phyloP scores from a whole-genome alignment of 1,140 invertebrate species.

The Drosophila pruinosa region DNA sequence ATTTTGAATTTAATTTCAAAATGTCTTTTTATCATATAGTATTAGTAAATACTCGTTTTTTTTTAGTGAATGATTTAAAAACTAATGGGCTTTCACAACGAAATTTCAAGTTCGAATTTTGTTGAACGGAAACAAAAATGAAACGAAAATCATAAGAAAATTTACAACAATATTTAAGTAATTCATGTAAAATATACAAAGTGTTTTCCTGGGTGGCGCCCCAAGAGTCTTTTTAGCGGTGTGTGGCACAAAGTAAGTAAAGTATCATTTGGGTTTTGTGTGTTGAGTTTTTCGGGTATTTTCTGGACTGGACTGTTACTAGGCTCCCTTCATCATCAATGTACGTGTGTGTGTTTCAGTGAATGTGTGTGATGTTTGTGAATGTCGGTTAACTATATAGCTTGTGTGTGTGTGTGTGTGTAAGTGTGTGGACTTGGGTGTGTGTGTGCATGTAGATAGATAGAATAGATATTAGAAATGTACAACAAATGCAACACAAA shows the following conservation, averaged over 20 bases:
- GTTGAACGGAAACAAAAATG: conserved; percentile 26
- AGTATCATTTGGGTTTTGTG: not conserved
- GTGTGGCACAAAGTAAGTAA: not conserved
- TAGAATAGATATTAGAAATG: conserved; percentile 57
- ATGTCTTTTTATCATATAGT: not conserved
- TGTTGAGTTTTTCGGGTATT: conserved; percentile 9
- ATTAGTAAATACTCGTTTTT: conserved; percentile 15
- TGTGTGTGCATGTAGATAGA: conserved; percentile 8
- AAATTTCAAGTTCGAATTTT: conserved; percentile 40
- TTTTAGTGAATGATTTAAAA: conserved; percentile 77
- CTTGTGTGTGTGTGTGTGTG: not conserved
- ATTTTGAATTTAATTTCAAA: not conserved
- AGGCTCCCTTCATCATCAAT: not conserved
- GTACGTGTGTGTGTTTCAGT: not conserved
- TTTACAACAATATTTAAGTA: conserved; percentile 66
- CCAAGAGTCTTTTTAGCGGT: not conserved
- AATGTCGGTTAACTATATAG: conserved; percentile 19
- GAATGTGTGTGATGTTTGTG: not conserved
- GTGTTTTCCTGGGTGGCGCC: conserved; percentile 35
- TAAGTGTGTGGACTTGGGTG: not conserved
- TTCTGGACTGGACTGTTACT: conserved; percentile 11
- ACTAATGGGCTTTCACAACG: conserved; percentile 76
- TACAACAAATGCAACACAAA: conserved; percentile 81
- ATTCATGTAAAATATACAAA: conserved; percentile 76
- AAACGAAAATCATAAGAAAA: conserved; percentile 50